A percentile compares a stretch with the other conserved stretches of the same genome.
Conservation (phyloP, 2,888 invertebrate species). For the Sinodicranocentrus sp. region DNA sequence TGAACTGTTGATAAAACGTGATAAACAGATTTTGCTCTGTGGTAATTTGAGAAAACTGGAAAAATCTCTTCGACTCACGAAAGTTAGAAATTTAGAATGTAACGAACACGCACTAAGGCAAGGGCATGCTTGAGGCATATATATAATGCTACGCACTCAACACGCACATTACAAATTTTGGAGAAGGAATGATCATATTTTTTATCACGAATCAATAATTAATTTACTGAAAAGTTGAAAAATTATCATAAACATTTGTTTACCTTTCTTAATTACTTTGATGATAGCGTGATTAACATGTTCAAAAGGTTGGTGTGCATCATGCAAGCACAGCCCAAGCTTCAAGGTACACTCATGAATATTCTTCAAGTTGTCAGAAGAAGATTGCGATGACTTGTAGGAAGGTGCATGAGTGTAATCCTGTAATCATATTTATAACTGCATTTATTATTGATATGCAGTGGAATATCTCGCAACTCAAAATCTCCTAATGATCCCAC, state of each 20-base stretch:
- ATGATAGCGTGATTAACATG: slow-evolving; percentile 27
- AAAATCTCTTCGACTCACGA: slow-evolving; percentile 33
- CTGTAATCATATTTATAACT: too few species aligned
- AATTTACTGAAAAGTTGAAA: slow-evolving; percentile 34
- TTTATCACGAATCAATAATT: slow-evolving; percentile 52
- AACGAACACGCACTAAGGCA: neutral
- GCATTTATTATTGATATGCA: too few species aligned
- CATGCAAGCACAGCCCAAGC: too few species aligned
- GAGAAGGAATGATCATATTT: slow-evolving; percentile 19
- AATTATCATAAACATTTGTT: slow-evolving; percentile 45
- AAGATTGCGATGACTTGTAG: too few species aligned
- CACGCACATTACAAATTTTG: slow-evolving; percentile 38
- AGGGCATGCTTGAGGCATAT: neutral
- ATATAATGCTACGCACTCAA: slow-evolving; percentile 8
- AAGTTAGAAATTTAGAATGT: slow-evolving; percentile 6
- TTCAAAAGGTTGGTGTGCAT: neutral
- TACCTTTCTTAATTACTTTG: slow-evolving; percentile 40
- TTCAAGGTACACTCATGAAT: too few species aligned
- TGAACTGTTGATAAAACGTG: neutral
- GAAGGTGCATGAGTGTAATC: too few species aligned
- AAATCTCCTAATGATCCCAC: too few species aligned
- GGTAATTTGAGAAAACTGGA: slow-evolving; percentile 40
- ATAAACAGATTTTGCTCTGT: neutral
- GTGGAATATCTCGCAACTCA: too few species aligned
- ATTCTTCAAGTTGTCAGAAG: too few species aligned